Percentiles rank a stretch among this genome's conserved stretches.
Evolutionary conservation across 2,797 vertebrate species (phyloP).

Genomic region (Poeciliopsis turneri): DNA sequence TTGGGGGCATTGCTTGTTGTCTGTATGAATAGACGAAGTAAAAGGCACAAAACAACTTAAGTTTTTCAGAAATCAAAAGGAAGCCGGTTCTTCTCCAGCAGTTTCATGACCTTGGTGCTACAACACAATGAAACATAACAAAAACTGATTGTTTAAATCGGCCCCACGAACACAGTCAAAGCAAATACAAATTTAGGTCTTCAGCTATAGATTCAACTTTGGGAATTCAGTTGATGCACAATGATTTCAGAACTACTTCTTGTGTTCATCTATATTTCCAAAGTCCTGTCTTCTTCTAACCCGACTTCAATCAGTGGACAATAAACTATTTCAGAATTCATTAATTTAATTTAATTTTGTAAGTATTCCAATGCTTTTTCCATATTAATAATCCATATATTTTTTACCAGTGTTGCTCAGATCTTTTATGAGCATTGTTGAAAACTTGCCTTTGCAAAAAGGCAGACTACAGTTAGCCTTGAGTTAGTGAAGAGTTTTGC

Average conservation of each 20-base stretch:
- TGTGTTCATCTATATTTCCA: not conserved
- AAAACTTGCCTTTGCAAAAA: not conserved
- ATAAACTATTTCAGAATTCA: not conserved
- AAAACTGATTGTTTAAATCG: not conserved
- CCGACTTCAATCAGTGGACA: not conserved
- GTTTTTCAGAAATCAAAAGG: not conserved
- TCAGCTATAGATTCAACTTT: not conserved
- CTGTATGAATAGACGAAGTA: not conserved
- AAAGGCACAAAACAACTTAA: not conserved
- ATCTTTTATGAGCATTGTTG: not conserved
- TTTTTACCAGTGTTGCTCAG: not conserved
- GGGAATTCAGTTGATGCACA: not conserved
- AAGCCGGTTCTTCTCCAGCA: not conserved
- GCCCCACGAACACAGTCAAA: not conserved
- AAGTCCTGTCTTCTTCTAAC: no score
- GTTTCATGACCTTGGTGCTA: not conserved
- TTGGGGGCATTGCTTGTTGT: not conserved
- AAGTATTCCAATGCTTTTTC: constrained; percentile 8
- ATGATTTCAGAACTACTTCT: not conserved
- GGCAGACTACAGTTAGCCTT: constrained; percentile 26
- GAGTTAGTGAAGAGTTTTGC: constrained; percentile 47
- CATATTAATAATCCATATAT: not conserved
- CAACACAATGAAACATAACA: not conserved
- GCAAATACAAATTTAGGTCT: not conserved
- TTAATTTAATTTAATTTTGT: no score